Base-by-base conservation (phyloP, 64 coral and sea anemone species). In the Montipora efflorescens region DNA sequence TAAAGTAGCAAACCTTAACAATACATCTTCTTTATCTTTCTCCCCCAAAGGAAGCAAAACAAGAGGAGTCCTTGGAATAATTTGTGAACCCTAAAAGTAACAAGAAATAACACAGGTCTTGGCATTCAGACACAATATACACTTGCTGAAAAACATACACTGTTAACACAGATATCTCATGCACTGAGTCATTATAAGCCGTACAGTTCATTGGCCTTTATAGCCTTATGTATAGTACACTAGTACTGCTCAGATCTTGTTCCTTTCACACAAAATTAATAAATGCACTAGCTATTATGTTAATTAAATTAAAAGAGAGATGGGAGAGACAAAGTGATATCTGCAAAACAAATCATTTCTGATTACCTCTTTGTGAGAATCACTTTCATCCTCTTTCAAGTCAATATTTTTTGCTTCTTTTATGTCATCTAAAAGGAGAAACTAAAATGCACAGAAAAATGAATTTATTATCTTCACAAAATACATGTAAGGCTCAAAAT, bases 341-440 rank as follows among this genome's bases (percentile, higher is more conserved):
- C 61, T 64, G 14, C 61, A 64, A 64, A 46, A 76, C 3, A 76
- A 76, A 28, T 46, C 3, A 45, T 12, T 78, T 78, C 49, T 19
- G 14, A 48, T 45, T 93, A 96, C 95, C 90, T 93, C 79, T 19
- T n/a, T 72, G 28, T 50, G 55, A 59, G 20, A 75, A 14, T 46
- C 45, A 28, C 93, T 68, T 59, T 94, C 91, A 68, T 95, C 96
- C 61, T 97, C 96, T 77, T 96, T 95, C 23, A 98, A 83, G 53
- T 98, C 91, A 76, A 98, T 98, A 77, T 96, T 98, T 81, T 95
- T 98, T 13, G 94, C 87, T 76, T 94, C 97, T 83, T 95, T 90
- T 25, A 96, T 94, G 59, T 98, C 94, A 89, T 98, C 97, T 20
- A 95, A 71, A 11, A 76, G 80, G 44, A 95, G 83, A 68, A 95